phyloP scores from a whole-genome alignment of 2,888 invertebrate genomes.

The Cryptocephalus moraei region DNA sequence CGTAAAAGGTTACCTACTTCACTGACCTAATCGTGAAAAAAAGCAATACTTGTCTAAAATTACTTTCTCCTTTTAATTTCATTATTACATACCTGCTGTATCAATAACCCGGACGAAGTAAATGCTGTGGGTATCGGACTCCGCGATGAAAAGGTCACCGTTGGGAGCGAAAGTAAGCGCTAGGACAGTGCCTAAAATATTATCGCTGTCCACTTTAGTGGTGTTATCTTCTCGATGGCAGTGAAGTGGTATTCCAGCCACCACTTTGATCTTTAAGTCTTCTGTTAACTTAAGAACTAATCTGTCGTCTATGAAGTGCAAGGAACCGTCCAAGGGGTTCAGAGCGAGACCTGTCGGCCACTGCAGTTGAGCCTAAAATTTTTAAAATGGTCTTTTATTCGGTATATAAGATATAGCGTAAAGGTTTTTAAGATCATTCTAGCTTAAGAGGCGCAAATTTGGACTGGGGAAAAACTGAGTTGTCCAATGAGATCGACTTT shows the following conservation, averaged over 20 bases:
- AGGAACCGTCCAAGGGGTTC: constrained; percentile 86
- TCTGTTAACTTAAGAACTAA: constrained; percentile 84
- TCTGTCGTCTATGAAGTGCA: constrained; percentile 94
- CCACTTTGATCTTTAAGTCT: constrained; percentile 84
- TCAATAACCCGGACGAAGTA: constrained; percentile 79
- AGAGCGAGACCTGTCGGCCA: constrained; percentile 97
- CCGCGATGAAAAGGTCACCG: constrained; percentile 87
- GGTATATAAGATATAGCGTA: too few relatives aligned
- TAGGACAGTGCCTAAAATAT: constrained; percentile 65
- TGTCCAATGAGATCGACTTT: too few relatives aligned
- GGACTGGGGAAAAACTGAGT: too few relatives aligned
- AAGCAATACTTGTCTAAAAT: too few relatives aligned
- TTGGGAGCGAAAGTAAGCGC: constrained; percentile 86
- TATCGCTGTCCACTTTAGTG: constrained; percentile 22
- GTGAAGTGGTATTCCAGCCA: constrained; percentile 90
- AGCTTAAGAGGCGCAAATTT: too few relatives aligned
- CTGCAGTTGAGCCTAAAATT: constrained; percentile 67
- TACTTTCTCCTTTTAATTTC: too few relatives aligned
- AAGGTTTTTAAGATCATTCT: too few relatives aligned
- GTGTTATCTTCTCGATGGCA: constrained; percentile 49
- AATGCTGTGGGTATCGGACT: constrained; percentile 78
- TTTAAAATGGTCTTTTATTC: neutral
- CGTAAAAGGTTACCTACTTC: neutral
- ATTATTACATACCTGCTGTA: constrained; percentile 53
- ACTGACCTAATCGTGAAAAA: too few relatives aligned